Conservation (phyloP, 2,797 vertebrate genomes). For the Paratrypauchen microcephalus region DNA sequence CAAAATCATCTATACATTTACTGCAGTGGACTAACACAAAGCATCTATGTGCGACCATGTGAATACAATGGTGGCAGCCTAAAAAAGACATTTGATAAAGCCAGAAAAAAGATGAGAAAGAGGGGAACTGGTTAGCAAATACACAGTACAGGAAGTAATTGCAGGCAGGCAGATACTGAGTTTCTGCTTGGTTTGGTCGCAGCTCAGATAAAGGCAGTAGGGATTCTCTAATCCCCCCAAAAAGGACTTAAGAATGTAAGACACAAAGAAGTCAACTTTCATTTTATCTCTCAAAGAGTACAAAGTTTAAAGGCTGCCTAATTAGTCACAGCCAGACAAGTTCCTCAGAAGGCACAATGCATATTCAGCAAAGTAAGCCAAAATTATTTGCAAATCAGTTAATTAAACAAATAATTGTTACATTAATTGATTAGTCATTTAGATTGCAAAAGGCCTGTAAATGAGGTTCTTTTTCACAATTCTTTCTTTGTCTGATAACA, state of each 20-base stretch:
- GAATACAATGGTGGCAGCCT: slow-evolving; percentile 29
- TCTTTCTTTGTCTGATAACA: too few relatives aligned
- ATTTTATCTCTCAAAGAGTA: slow-evolving; percentile 26
- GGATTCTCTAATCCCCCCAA: slow-evolving; percentile 26
- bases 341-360: slow-evolving; percentile 7
- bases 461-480: too few relatives aligned
- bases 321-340: slow-evolving; percentile 13
- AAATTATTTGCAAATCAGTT: too few relatives aligned
- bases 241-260: slow-evolving; percentile 35
- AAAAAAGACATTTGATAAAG: slow-evolving; percentile 26
- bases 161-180: slow-evolving; percentile 31
- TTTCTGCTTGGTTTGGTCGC: slow-evolving; percentile 41
- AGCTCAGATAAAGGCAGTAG: slow-evolving; percentile 35
- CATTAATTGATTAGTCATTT: too few relatives aligned
- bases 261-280: slow-evolving; percentile 32
- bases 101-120: neutral
- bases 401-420: too few relatives aligned
- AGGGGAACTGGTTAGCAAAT: slow-evolving; percentile 25
- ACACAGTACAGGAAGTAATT: slow-evolving; percentile 31
- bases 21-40: slow-evolving; percentile 58
- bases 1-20: slow-evolving; percentile 59
- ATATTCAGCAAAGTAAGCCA: too few relatives aligned
- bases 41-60: slow-evolving; percentile 6
- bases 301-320: slow-evolving; percentile 22
- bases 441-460: too few relatives aligned